phyloP scores from a whole-genome alignment of 2,797 vertebrate genomes.

The Cyclura pinguis region DNA sequence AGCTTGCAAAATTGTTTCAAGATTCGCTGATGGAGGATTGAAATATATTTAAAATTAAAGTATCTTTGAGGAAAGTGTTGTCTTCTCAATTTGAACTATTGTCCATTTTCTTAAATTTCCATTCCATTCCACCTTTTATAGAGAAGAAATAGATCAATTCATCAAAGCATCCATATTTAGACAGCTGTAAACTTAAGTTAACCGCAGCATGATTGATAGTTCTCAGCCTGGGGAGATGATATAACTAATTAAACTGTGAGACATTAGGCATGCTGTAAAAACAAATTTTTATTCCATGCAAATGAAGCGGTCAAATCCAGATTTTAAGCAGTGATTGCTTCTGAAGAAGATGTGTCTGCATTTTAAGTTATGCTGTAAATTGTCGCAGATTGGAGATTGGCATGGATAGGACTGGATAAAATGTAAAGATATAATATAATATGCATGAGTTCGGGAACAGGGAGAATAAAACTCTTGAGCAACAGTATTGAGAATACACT shows the following conservation, averaged over 20 bases:
- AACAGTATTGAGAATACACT: neutral
- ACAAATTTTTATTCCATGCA: conserved; percentile 63
- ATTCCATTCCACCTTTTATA: neutral
- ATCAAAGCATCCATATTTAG: conserved; percentile 54
- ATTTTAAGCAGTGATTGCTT: conserved; percentile 27
- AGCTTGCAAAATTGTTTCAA: neutral
- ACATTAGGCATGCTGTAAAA: conserved; percentile 62
- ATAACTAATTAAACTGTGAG: conserved; percentile 70
- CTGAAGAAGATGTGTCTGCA: conserved; percentile 48
- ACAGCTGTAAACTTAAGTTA: conserved; percentile 57
- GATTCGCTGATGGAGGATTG: conserved; percentile 8
- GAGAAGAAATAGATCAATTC: conserved; percentile 27
- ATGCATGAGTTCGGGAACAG: neutral
- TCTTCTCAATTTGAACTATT: neutral
- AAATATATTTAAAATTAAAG: neutral
- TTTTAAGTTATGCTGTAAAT: conserved; percentile 36
- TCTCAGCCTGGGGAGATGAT: conserved; percentile 59
- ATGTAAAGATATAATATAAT: neutral
- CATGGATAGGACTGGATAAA: neutral
- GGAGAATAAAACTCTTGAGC: neutral
- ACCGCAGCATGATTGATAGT: conserved; percentile 58
- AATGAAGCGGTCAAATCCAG: conserved; percentile 5
- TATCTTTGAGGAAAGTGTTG: conserved; percentile 9
- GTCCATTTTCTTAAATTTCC: neutral
- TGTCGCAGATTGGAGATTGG: conserved; percentile 12